phyloP scores from a whole-genome alignment of 2,888 invertebrate genomes.

The Pristionchus entomophagus region DNA sequence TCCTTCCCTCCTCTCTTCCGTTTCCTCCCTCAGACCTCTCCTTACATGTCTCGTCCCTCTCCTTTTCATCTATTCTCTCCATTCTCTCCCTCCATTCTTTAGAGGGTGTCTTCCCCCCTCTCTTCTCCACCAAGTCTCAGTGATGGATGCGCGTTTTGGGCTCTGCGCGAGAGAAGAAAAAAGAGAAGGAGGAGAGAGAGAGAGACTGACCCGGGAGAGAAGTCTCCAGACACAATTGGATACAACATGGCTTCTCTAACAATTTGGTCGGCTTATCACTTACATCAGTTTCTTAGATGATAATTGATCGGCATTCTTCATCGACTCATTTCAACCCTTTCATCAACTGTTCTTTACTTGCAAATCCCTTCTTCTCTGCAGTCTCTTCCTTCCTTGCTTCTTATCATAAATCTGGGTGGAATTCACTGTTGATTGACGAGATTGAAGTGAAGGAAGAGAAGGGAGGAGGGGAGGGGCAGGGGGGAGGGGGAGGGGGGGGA shows the following conservation, averaged over 20 bases:
- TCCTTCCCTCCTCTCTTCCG: background rate
- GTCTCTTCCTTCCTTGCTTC: too few relatives aligned
- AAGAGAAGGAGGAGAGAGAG: background rate
- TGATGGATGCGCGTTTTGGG: conserved; percentile 18
- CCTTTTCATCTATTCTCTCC: background rate
- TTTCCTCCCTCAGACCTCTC: conserved; percentile 16
- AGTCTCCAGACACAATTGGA: background rate
- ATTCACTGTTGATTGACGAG: background rate
- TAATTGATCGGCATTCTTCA: too few relatives aligned
- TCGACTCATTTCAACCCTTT: too few relatives aligned
- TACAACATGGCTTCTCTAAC: too few relatives aligned
- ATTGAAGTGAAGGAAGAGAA: background rate
- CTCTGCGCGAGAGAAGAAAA: conserved; percentile 13
- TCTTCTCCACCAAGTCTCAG: background rate
- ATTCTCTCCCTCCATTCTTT: conserved; percentile 22
- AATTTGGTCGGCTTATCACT: too few relatives aligned
- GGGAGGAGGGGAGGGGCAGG: background rate
- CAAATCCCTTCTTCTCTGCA: too few relatives aligned
- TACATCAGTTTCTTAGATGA: too few relatives aligned
- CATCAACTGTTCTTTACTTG: too few relatives aligned
- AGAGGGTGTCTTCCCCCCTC: conserved; percentile 25
- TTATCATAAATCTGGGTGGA: background rate
- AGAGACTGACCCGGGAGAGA: background rate
- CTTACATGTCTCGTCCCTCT: background rate
- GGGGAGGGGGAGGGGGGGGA: background rate